Evolutionary conservation across 2,797 vertebrate species (phyloP).

Genomic region (Acanthis flammea): DNA sequence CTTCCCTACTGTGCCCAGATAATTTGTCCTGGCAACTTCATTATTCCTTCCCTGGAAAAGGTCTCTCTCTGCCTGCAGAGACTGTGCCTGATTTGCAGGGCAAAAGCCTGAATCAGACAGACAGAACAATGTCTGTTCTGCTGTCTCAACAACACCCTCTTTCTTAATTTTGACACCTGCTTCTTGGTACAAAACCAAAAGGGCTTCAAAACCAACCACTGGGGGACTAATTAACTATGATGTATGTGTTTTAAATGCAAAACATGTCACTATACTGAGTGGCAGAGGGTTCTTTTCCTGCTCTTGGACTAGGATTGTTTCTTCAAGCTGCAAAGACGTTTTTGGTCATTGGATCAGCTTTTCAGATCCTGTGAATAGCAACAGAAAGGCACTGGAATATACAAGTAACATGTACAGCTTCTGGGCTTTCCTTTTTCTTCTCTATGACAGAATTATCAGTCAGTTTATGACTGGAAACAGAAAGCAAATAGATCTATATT

Average conservation of each 20-base stretch:
- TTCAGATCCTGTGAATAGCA: background rate
- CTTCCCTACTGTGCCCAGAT: background rate
- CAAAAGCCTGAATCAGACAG: background rate
- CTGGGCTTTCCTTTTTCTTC: background rate
- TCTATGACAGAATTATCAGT: background rate
- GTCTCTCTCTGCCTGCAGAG: background rate
- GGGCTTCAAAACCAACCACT: background rate
- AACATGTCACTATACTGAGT: background rate
- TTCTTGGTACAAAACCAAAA: background rate
- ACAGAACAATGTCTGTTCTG: background rate
- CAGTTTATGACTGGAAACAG: constrained; percentile 1
- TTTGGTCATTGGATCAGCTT: background rate
- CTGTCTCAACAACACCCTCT: background rate
- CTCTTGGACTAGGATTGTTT: background rate
- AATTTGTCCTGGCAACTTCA: background rate
- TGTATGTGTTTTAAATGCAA: background rate
- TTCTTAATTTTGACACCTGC: background rate
- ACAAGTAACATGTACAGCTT: background rate
- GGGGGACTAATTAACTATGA: background rate
- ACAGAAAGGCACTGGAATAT: background rate
- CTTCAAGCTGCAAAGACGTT: background rate
- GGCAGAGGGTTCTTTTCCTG: background rate
- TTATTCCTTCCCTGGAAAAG: background rate
- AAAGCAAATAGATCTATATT: background rate
- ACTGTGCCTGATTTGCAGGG: background rate